Base-by-base conservation (phyloP, 2,113 vertebrate species). In the Ailurus styani region DNA sequence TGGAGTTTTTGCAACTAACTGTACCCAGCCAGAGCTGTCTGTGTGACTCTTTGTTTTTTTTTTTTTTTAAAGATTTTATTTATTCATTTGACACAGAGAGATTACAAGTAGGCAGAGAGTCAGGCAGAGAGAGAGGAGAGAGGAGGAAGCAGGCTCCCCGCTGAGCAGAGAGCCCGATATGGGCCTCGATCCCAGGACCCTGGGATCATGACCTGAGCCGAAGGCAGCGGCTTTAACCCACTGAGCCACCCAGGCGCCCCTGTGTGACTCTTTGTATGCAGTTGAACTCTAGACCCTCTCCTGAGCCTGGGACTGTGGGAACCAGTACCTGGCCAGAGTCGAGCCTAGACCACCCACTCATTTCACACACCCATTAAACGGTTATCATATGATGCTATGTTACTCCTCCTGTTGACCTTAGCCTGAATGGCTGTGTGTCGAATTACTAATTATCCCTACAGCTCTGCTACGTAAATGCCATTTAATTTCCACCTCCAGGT, bases 281-380 rank as follows among this genome's bases (percentile, higher is more conserved):
- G 8, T 10, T 73, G 90, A 96, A 52, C 40, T 70, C 50, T 45
- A 88, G 55, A 94, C 60, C 57, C 23, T 95, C 8, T 73, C 15
- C 64, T 0, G 52, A 90, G 70, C n/a, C 75, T 55, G 31, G 14
- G 64, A 93, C 66, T 88, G 95, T 93, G 96, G 93, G 87, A 98
- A 94, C 75, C 31, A 75, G 88, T 82, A 98, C 96, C 97, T 97
- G 95, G 68, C 75, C 95, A 87, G 96, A 97, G 94, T 0, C 23
- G 79, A 96, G 95, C n/a, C 34, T 72, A 96, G 77, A 92, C 93
- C 95, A 97, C 91, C 87, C 83, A 90, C 95, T 98, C 64, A 95
- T 84, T 97, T 98, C 54, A 85, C 88, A 94, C 20, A 92, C 60
- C 72, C 97, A 62, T 62, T 94, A 47, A 37, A 13, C 8, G 25